Percentiles rank a stretch among this genome's conserved stretches.
phyloP scores from a whole-genome alignment of 2,888 invertebrate species.

The Noctua janthe region DNA sequence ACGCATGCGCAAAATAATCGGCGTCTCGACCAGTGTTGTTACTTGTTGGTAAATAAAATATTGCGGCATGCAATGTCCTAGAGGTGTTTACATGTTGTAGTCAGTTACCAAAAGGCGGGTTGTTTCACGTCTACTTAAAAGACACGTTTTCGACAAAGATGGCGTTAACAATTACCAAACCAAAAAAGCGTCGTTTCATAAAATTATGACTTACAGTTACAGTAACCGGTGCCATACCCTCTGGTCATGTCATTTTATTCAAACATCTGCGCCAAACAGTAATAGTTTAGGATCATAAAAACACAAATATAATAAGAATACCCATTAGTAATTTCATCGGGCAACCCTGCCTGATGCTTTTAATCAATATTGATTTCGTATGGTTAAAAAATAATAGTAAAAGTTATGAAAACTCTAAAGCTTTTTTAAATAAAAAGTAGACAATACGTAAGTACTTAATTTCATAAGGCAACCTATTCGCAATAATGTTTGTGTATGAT shows the following conservation, averaged over 20 bases:
- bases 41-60: constrained; percentile 15
- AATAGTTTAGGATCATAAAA: too few species aligned
- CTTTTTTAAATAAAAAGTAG: too few species aligned
- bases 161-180: background rate
- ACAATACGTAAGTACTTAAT: too few species aligned
- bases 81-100: background rate
- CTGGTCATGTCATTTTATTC: background rate
- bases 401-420: too few species aligned
- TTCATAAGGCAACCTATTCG: too few species aligned
- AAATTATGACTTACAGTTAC: background rate
- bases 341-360: background rate
- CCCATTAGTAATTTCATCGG: background rate
- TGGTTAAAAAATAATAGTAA: too few species aligned
- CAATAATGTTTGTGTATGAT: too few species aligned
- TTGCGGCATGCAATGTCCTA: background rate
- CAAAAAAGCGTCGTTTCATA: background rate
- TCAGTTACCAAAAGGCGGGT: background rate
- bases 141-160: background rate
- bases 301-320: background rate
- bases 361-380: too few species aligned
- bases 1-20: constrained; percentile 83
- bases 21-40: constrained; percentile 70
- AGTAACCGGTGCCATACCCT: background rate
- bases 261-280: too few species aligned
- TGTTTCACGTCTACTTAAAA: background rate